A percentile compares a stretch with the other conserved stretches of the same genome.
phyloP scores from a whole-genome alignment of 2,888 invertebrate species.

The Tinea pellionella region DNA sequence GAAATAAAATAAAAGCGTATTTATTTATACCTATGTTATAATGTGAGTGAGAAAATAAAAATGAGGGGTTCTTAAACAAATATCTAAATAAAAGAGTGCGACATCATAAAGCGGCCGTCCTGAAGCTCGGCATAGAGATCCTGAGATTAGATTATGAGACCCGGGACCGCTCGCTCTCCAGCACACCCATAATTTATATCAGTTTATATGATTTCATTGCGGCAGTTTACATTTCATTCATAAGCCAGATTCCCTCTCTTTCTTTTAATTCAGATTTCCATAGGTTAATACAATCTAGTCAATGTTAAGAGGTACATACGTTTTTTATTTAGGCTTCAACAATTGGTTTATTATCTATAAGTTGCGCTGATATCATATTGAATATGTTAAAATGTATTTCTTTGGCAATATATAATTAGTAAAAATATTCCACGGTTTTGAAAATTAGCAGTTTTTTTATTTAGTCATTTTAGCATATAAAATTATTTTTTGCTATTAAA shows the following conservation, averaged over 20 bases:
- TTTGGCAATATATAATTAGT: no score
- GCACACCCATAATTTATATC: slow-evolving; percentile 30
- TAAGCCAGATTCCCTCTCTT: slow-evolving; percentile 34
- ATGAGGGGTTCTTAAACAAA: slow-evolving; percentile 56
- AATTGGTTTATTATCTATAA: no score
- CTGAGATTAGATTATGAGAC: slow-evolving; percentile 48
- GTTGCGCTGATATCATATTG: no score
- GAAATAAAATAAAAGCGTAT: slow-evolving; percentile 59
- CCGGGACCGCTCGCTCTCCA: slow-evolving; percentile 27
- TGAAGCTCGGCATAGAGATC: slow-evolving; percentile 39
- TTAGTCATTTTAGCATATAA: no score
- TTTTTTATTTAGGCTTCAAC: no score
- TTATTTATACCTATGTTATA: slow-evolving; percentile 65
- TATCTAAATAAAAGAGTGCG: slow-evolving; percentile 62
- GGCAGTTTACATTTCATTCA: slow-evolving; percentile 64
- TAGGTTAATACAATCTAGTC: no score
- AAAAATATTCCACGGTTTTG: no score
- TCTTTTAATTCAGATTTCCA: not conserved
- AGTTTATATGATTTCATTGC: slow-evolving; percentile 63
- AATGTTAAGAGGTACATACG: no score
- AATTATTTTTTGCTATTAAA: not conserved
- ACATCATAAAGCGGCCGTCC: slow-evolving; percentile 46
- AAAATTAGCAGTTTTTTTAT: no score
- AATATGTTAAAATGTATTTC: no score
- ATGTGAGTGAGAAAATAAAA: slow-evolving; percentile 58